Evolutionary conservation across 2,797 vertebrate species (phyloP).

Genomic region (Limosa lapponica): DNA sequence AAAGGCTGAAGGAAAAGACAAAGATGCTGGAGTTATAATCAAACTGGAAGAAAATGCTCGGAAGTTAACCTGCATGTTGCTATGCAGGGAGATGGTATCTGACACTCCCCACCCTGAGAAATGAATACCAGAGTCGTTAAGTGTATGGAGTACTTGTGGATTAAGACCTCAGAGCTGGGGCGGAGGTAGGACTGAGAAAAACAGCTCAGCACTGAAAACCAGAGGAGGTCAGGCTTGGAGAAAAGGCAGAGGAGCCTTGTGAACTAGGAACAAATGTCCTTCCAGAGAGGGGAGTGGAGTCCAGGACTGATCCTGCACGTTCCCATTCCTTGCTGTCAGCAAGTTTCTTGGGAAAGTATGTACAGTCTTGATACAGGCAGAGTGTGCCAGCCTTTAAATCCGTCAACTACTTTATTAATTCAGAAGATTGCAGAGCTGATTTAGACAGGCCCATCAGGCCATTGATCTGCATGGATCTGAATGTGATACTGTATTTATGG

Average conservation of each 20-base stretch:
- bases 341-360: background rate
- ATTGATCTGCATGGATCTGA: background rate
- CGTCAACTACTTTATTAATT: background rate
- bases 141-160: background rate
- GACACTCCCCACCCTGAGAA: background rate
- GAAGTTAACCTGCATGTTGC: fast-evolving
- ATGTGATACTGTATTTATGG: background rate
- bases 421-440: background rate
- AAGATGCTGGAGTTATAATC: background rate
- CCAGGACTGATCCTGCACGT: background rate
- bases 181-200: background rate
- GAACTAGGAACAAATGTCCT: background rate
- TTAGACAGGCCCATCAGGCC: background rate
- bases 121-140: background rate
- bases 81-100: background rate
- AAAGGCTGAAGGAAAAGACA: background rate
- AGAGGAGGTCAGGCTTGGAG: background rate
- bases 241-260: background rate
- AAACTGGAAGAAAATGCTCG: background rate
- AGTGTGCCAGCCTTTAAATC: background rate
- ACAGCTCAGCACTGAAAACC: background rate
- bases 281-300: background rate
- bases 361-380: background rate
- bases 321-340: background rate
- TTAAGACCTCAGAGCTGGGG: background rate